Evolutionary conservation across 2,113 vertebrate genomes (phyloP).

Genomic region (Atrichornis clamosus): DNA sequence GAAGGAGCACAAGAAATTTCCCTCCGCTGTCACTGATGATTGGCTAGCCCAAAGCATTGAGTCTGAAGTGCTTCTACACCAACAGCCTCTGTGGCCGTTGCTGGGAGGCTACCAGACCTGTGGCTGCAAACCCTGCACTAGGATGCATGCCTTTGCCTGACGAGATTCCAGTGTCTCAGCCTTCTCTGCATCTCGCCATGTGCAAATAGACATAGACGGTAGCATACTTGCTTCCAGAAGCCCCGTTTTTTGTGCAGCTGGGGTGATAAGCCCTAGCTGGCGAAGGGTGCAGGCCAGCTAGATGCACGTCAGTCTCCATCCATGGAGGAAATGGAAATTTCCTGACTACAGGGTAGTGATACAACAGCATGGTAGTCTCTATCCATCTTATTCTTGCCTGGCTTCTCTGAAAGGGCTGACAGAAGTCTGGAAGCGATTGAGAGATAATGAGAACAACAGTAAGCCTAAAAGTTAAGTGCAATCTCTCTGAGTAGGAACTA

Average conservation of each 20-base stretch:
- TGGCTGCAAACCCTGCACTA: not conserved
- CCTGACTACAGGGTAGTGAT: not conserved
- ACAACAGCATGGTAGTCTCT: not conserved
- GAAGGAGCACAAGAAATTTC: not conserved
- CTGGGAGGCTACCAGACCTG: not conserved
- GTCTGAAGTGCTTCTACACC: not conserved
- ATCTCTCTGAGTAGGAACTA: not conserved
- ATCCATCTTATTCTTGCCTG: not conserved
- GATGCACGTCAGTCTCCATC: not conserved
- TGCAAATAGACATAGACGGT: not conserved
- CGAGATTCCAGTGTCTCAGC: fast-evolving
- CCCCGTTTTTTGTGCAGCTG: fast-evolving
- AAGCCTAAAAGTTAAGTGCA: not conserved
- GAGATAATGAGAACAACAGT: not conserved
- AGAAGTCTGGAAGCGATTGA: not conserved
- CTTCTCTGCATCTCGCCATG: not conserved
- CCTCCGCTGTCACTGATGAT: not conserved
- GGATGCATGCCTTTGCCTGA: fast-evolving
- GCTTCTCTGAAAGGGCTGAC: not conserved
- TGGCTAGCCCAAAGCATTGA: not conserved
- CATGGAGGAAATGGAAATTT: not conserved
- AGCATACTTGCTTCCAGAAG: fast-evolving
- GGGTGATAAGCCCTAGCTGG: not conserved
- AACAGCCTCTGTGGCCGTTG: not conserved
- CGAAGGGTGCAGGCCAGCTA: not conserved